Evolutionary conservation across 2,113 vertebrate species (phyloP), one percentile per base, ranked within the genome.

Genomic region (Percopsis transmontana): DNA sequence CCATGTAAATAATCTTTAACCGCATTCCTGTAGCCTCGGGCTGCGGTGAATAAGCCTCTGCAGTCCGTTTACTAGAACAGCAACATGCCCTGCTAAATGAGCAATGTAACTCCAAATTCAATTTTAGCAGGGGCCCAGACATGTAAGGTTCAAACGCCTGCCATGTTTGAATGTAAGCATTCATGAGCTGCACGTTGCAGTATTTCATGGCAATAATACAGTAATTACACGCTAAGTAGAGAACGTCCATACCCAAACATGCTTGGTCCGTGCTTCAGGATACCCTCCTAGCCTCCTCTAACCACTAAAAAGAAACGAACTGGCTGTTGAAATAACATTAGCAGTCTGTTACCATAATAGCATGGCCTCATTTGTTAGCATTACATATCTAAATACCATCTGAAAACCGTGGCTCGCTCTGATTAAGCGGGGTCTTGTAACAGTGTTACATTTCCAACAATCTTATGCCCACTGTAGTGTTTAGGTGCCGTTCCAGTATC

Each of bases 371-470:
- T 84, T 85, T 88, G 85, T 84, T 85, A 82, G 69, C 76, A 62
- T 87, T 79, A 74, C 73, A 67, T 89, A 90, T 90, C 89, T 87
- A 88, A 91, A 91, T 90, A 79, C 76, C 83, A 91, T 91, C 86
- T 89, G 84, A 91, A 91, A 90, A 85, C 87, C 77, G 58, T 77
- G 81, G 76, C 73, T 77, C 77, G 50, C 61, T 85, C 67, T 70
- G 73, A 87, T 85, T 84, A 81, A 79, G 74, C 72, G 53, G 54
- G 61, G 55, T 76, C 69, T 66, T 76, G 70, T 66, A 70, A 45
- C 65, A 4, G 58, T 66, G 58, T 57, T 72, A 58, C 59, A 52
- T 83, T 81, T 84, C 62, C 72, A 68, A 82, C 42, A 56, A 58
- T 47, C 71, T 13, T 15, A 41, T 23, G 53, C 51, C 67, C 62